phyloP scores from a whole-genome alignment of 37 sponge, comb jelly and placozoan species.

The Beroe ovata region DNA sequence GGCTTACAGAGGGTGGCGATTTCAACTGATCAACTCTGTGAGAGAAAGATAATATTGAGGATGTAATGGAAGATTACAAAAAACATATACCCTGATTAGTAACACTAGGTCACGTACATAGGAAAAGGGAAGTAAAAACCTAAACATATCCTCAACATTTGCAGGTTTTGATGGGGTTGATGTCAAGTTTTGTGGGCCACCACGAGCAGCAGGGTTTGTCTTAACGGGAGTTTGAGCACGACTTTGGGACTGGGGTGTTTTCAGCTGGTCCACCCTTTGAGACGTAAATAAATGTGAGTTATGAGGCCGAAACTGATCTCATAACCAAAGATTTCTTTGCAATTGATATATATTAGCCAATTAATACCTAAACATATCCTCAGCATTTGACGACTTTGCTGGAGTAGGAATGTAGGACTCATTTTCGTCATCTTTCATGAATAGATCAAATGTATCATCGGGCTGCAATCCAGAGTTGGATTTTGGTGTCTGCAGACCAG shows the following conservation, averaged over 20 bases:
- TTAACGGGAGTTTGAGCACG: background rate
- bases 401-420: slow-evolving; percentile 2
- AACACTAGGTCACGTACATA: no score
- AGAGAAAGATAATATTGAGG: no score
- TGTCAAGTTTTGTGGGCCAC: background rate
- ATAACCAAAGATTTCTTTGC: no score
- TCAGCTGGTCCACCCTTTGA: background rate
- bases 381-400: slow-evolving; percentile 6
- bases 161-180: slow-evolving; percentile 33
- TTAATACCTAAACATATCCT: slow-evolving; percentile 40
- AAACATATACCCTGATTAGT: no score
- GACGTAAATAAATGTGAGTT: no score
- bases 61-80: no score
- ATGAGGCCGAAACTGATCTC: no score
- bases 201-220: background rate
- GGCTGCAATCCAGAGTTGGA: background rate
- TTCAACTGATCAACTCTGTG: background rate
- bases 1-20: background rate
- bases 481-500: slow-evolving; percentile 2
- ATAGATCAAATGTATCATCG: slow-evolving; percentile 6
- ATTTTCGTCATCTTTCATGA: slow-evolving; percentile 14
- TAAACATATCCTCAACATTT: slow-evolving; percentile 5
- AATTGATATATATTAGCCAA: no score
- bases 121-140: no score
- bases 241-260: background rate